Conservation (phyloP, 2,888 invertebrate species). For the Uropetala carovei region DNA sequence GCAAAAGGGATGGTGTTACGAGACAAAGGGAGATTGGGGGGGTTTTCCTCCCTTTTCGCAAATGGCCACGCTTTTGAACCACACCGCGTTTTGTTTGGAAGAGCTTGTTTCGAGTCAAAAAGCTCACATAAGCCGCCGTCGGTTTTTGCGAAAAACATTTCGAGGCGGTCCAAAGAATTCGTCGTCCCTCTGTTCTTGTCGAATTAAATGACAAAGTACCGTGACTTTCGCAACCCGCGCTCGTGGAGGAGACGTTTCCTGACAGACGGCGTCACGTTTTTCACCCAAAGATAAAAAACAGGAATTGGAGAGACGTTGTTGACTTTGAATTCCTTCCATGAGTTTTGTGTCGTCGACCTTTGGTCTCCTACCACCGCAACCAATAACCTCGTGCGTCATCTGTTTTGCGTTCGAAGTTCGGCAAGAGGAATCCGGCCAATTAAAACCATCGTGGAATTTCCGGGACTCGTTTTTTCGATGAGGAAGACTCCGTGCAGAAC, state of each 20-base stretch:
- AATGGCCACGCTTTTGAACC: not conserved
- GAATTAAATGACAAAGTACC: not conserved
- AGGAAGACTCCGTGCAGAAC: not conserved
- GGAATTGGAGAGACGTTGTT: not conserved
- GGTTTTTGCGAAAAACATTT: not conserved
- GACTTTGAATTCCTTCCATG: slow-evolving; percentile 13
- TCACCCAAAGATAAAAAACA: not conserved
- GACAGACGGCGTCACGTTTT: not conserved
- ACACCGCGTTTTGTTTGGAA: not conserved
- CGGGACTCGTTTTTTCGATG: not conserved
- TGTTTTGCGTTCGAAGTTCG: not conserved
- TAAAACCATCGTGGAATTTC: not conserved
- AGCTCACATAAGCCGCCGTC: not conserved
- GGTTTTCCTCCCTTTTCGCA: not conserved
- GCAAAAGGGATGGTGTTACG: not conserved
- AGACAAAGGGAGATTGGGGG: not conserved
- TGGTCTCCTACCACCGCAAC: not conserved
- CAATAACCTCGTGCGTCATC: not conserved
- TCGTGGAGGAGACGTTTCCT: not conserved
- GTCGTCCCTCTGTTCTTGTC: not conserved
- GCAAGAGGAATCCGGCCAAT: not conserved
- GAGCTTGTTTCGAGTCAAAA: not conserved
- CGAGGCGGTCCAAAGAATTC: not conserved
- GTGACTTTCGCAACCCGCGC: not conserved
- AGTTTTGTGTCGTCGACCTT: slow-evolving; percentile 3